Evolutionary conservation across 2,113 vertebrate species (phyloP).

Genomic region (Pterocles gutturalis): DNA sequence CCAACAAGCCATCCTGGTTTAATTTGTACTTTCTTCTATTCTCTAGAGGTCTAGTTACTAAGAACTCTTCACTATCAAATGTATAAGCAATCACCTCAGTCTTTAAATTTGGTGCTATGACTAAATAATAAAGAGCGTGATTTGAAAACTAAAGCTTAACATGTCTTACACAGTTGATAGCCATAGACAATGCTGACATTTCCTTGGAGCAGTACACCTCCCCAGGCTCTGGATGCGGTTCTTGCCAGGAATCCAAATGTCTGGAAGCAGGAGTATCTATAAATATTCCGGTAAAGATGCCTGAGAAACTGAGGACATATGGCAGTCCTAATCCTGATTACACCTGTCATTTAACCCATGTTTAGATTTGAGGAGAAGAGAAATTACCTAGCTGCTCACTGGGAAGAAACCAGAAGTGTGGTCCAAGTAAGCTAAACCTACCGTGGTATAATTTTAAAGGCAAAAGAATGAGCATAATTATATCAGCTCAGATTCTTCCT

Average conservation of each 20-base stretch:
- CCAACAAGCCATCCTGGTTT: background rate
- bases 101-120: background rate
- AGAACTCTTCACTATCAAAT: background rate
- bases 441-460: background rate
- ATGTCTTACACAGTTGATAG: background rate
- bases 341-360: background rate
- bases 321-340: background rate
- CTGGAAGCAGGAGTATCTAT: background rate
- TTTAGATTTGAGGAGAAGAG: background rate
- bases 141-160: background rate
- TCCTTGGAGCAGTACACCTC: background rate
- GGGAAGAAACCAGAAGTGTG: background rate
- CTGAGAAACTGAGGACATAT: background rate
- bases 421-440: background rate
- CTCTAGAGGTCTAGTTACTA: background rate
- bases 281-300: background rate
- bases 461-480: background rate
- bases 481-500: background rate
- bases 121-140: background rate
- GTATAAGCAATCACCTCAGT: background rate
- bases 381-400: background rate
- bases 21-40: background rate
- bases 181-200: background rate
- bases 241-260: background rate
- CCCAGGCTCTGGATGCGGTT: background rate